Evolutionary conservation across 2,113 vertebrate species (phyloP).

Genomic region (Athene cunicularia): DNA sequence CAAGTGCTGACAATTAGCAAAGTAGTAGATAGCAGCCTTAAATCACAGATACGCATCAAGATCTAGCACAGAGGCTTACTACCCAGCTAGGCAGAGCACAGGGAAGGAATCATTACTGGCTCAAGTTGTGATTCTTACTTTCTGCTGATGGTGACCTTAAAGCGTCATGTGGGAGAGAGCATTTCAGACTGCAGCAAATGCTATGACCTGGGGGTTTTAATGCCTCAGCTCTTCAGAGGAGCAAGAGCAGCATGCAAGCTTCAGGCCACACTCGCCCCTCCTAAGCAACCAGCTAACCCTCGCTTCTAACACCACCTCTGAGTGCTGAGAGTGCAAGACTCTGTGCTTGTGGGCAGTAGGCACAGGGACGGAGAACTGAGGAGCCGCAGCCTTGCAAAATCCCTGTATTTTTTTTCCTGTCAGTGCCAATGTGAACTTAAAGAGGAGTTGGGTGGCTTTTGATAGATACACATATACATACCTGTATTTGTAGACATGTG

Average conservation of each 20-base stretch:
- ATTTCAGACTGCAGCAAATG: not conserved
- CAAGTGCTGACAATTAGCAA: not conserved
- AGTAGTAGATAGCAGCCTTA: not conserved
- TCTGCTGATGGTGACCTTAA: not conserved
- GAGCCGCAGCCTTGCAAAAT: not conserved
- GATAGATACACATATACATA: not conserved
- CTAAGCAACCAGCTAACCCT: not conserved
- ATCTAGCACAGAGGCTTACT: not conserved
- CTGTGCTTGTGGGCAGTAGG: not conserved
- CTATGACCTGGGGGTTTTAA: not conserved
- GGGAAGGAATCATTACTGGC: not conserved
- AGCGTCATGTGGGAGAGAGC: fast-evolving
- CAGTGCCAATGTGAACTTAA: no score
- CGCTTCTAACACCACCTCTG: fast-evolving
- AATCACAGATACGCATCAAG: fast-evolving
- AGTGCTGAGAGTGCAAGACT: not conserved
- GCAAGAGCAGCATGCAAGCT: fast-evolving
- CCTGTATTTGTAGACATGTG: not conserved
- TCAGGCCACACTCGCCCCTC: fast-evolving
- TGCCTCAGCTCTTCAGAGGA: not conserved
- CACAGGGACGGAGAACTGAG: not conserved
- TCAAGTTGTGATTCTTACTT: not conserved
- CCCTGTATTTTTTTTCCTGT: not conserved
- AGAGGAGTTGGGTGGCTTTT: not conserved
- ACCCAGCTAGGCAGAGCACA: not conserved